A percentile compares a stretch with the other conserved stretches of the same genome.
Conservation (phyloP, 2,797 vertebrate genomes). For the Crocodylus rhombifer region DNA sequence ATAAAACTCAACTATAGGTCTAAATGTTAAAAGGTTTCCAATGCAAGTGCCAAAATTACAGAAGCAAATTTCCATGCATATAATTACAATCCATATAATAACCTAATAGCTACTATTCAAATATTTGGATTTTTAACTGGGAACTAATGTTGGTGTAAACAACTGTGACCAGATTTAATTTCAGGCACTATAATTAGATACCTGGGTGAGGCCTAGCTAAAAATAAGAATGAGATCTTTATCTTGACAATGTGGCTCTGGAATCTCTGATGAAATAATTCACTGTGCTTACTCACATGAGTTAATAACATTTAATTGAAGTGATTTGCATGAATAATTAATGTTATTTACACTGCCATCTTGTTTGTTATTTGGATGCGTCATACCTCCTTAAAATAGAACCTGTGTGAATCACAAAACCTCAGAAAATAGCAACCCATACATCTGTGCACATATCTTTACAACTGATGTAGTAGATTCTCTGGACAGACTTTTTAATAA, state of each 20-base stretch:
- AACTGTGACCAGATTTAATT: background rate
- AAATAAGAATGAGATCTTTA: background rate
- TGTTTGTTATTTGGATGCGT: background rate
- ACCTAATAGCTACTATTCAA: background rate
- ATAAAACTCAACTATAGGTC: background rate
- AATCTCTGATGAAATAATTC: background rate
- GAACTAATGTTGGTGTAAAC: background rate
- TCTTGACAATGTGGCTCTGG: background rate
- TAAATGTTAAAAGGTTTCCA: background rate
- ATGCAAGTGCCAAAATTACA: background rate
- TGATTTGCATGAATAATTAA: background rate
- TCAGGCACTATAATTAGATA: background rate
- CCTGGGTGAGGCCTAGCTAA: background rate
- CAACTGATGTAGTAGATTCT: background rate
- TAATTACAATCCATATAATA: background rate
- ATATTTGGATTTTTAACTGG: background rate
- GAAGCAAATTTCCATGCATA: background rate
- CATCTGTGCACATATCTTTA: background rate
- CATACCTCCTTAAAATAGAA: background rate
- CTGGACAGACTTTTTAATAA: background rate
- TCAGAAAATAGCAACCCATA: background rate
- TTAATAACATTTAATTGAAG: background rate
- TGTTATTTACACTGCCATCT: background rate
- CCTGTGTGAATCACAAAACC: background rate
- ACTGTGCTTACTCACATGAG: background rate